Conservation (phyloP, 2,888 invertebrate genomes). For the Erynnis tages region DNA sequence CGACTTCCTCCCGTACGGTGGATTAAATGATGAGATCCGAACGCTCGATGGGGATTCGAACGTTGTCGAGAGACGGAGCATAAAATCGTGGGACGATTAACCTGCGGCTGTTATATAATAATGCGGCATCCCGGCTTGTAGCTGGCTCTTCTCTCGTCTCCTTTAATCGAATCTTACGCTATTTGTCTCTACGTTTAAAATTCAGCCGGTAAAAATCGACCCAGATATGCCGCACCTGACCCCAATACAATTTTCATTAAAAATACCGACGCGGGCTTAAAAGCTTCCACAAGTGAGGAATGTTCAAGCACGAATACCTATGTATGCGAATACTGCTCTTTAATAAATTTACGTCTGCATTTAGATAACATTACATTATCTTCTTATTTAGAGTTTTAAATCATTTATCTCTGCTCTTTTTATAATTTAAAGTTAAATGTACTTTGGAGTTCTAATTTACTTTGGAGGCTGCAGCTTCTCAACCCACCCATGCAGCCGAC, state of each 20-base stretch:
- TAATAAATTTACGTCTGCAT: too few relatives aligned
- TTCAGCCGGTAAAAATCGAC: conserved; percentile 38
- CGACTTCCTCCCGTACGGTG: conserved; percentile 32
- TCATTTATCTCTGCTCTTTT: too few relatives aligned
- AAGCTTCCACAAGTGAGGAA: conserved; percentile 26
- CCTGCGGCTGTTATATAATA: conserved; percentile 63
- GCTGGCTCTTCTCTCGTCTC: conserved; percentile 26
- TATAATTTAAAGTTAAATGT: too few relatives aligned
- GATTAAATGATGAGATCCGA: conserved; percentile 8
- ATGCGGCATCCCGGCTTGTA: conserved; percentile 45
- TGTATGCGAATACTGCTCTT: too few relatives aligned
- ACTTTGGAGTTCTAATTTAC: too few relatives aligned
- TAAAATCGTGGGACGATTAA: conserved; percentile 17
- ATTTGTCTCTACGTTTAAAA: conserved; percentile 32
- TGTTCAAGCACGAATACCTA: too few relatives aligned
- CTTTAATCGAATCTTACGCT: conserved; percentile 38
- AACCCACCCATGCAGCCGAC: too few relatives aligned
- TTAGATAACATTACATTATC: too few relatives aligned
- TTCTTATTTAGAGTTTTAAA: too few relatives aligned
- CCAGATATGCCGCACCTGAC: conserved; percentile 48
- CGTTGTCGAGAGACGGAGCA: background rate
- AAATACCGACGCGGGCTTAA: conserved; percentile 32
- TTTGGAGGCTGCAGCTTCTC: too few relatives aligned
- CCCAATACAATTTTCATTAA: conserved; percentile 58
- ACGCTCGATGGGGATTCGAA: conserved; percentile 3